These are phyloP conservation scores for Alviniconcha marisindica DNA, from an alignment of 1,140 invertebrate species.

Conservation along the genomic window DNA sequence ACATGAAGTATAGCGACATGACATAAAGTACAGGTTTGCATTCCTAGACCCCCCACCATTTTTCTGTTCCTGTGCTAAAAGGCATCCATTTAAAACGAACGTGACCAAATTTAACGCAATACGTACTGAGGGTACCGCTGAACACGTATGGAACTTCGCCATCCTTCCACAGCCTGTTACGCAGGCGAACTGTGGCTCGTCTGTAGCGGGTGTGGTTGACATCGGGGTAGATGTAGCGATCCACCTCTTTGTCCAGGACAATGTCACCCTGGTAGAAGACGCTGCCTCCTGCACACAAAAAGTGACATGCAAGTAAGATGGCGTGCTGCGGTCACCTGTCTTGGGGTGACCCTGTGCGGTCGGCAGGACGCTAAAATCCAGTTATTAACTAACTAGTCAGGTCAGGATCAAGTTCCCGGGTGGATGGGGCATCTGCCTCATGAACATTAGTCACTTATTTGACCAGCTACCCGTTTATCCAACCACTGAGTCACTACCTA, in stretches of 20 bases:
- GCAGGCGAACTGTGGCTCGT: slow-evolving; percentile 52
- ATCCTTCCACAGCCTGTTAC: slow-evolving; percentile 59
- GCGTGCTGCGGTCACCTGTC: neutral
- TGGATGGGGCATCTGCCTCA: neutral
- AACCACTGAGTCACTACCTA: too few species aligned
- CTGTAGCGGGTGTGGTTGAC: slow-evolving; percentile 39
- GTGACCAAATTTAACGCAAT: neutral
- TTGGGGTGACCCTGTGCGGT: neutral
- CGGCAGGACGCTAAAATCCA: too few species aligned
- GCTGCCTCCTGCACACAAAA: slow-evolving; percentile 41
- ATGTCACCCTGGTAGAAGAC: slow-evolving; percentile 63
- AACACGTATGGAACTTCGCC: slow-evolving; percentile 65
- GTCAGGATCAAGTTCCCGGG: neutral
- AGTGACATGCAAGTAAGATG: neutral
- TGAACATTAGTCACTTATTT: too few species aligned
- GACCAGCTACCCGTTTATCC: too few species aligned
- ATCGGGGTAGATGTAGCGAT: slow-evolving; percentile 46
- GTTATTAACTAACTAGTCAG: too few species aligned
- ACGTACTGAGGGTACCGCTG: slow-evolving; percentile 58
- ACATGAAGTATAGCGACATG: too few species aligned
- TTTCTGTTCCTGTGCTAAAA: too few species aligned
- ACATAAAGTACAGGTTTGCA: too few species aligned
- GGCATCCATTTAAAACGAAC: too few species aligned
- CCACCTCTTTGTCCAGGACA: slow-evolving; percentile 47
- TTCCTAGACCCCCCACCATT: too few species aligned